Percentiles rank a stretch among this genome's conserved stretches.
Evolutionary conservation across 1,140 invertebrate genomes (phyloP).

Genomic region (Dinothrombium tinctorium): DNA sequence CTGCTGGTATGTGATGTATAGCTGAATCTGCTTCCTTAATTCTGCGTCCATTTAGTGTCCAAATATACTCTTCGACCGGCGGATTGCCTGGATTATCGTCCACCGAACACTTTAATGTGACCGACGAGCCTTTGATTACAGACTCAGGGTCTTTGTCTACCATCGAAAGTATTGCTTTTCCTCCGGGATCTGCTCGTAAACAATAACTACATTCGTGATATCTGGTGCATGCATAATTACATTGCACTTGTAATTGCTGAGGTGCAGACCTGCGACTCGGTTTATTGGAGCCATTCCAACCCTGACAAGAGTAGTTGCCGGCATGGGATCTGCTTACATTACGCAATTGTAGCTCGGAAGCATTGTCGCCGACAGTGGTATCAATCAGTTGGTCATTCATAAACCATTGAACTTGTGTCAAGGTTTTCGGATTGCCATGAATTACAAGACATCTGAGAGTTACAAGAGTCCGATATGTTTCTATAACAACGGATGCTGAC

Average conservation of each 20-base stretch:
- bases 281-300: slow-evolving; percentile 13
- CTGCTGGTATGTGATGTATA: background rate
- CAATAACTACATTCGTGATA: no score
- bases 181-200: slow-evolving; percentile 38
- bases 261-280: slow-evolving; percentile 12
- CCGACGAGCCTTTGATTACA: slow-evolving; percentile 36
- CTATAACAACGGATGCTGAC: slow-evolving; percentile 11
- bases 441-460: slow-evolving; percentile 13
- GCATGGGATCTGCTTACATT: slow-evolving; percentile 13
- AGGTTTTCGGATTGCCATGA: slow-evolving; percentile 15
- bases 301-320: slow-evolving; percentile 16
- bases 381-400: slow-evolving; percentile 13
- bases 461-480: slow-evolving; percentile 10
- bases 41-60: slow-evolving; percentile 11
- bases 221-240: no score
- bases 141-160: slow-evolving; percentile 8
- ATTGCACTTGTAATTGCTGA: slow-evolving; percentile 13
- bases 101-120: slow-evolving; percentile 54
- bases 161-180: slow-evolving; percentile 18
- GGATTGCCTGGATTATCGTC: slow-evolving; percentile 46
- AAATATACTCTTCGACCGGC: slow-evolving; percentile 25
- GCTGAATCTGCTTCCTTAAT: slow-evolving; percentile 1
- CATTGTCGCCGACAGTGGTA: slow-evolving; percentile 9
- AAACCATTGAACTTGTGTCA: slow-evolving; percentile 15
- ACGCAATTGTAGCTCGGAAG: slow-evolving; percentile 2